These are phyloP conservation scores for Norana najaformis DNA, from an alignment of 2,888 invertebrate species.

Conservation along the genomic window DNA sequence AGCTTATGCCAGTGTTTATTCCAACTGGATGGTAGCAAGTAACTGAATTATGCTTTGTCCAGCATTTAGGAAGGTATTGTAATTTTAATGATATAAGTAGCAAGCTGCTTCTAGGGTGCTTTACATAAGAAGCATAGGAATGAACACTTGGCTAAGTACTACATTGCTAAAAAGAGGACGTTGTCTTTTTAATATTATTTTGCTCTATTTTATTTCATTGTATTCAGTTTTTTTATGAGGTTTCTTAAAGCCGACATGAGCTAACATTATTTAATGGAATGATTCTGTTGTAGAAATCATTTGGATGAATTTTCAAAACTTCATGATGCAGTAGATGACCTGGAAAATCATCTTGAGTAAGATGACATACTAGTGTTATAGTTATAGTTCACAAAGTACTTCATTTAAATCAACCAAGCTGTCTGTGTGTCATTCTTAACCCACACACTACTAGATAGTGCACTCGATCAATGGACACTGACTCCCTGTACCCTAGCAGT, in stretches of 20 bases:
- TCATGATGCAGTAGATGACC: slow-evolving; percentile 63
- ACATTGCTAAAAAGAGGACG: background rate
- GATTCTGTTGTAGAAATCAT: slow-evolving; percentile 31
- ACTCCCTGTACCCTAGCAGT: too few relatives aligned
- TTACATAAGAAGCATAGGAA: too few relatives aligned
- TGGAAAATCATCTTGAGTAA: slow-evolving; percentile 65
- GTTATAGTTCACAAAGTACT: too few relatives aligned
- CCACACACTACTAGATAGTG: too few relatives aligned
- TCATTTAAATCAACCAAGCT: too few relatives aligned
- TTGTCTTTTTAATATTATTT: background rate
- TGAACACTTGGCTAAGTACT: background rate
- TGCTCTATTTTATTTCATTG: background rate
- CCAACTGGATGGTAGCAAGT: background rate
- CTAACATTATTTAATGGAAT: too few relatives aligned
- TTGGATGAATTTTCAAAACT: slow-evolving; percentile 42
- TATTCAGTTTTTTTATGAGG: background rate
- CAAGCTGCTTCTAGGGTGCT: too few relatives aligned
- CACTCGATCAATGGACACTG: too few relatives aligned
- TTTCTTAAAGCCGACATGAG: background rate
- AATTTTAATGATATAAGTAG: too few relatives aligned
- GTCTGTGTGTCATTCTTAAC: too few relatives aligned
- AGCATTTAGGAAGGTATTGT: background rate
- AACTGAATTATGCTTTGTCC: background rate
- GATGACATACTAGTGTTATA: background rate
- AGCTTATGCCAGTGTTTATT: background rate